Evolutionary conservation across 2,888 invertebrate species (phyloP), one percentile per base, ranked within the genome.

Genomic region (Latheticus oryzae): DNA sequence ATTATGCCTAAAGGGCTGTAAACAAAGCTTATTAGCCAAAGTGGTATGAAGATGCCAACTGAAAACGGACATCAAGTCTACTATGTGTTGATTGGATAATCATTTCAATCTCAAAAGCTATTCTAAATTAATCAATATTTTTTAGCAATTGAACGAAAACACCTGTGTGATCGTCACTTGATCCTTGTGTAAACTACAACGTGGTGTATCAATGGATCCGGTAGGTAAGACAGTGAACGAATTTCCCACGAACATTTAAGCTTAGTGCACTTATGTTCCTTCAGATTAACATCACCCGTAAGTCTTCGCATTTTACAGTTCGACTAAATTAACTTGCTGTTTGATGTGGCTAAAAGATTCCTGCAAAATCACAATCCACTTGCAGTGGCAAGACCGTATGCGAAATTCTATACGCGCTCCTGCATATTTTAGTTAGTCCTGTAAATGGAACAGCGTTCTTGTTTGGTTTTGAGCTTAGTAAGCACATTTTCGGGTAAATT

Each of bases 401-500:
- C 58, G 62, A 60, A 66, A 62, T 58, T 57, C 63, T 62, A 65
- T 64, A 66, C 66, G 65, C 64, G 60, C 61, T 59, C 52, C 62
- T 64, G 68, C 67, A 68, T 68, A 69, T 69, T 69, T 69, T 65
- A 66, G 63, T 61, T 61, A 43, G 63, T 58, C 56, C 62, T 66
- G 64, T 65, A 66, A 69, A 67, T 66, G 66, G 62, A 67, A 65
- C 63, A 61, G 55, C 55, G 59, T 60, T 61, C 60, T 64, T 69
- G 68, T 71, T 71, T 69, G 67, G 67, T 69, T 71, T 68, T 63
- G 60, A 58, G 69, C 67, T 71, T 69, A 67, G 66, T 61, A 64
- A 66, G 65, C 65, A 68, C 68, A 69, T 68, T 70, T 69, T 66
- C 63, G 64, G 66, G 61, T 56, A 64, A 69, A 66, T 70, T 68